Evolutionary conservation across 2,113 vertebrate genomes (phyloP).

Genomic region (Peromyscus leucopus): DNA sequence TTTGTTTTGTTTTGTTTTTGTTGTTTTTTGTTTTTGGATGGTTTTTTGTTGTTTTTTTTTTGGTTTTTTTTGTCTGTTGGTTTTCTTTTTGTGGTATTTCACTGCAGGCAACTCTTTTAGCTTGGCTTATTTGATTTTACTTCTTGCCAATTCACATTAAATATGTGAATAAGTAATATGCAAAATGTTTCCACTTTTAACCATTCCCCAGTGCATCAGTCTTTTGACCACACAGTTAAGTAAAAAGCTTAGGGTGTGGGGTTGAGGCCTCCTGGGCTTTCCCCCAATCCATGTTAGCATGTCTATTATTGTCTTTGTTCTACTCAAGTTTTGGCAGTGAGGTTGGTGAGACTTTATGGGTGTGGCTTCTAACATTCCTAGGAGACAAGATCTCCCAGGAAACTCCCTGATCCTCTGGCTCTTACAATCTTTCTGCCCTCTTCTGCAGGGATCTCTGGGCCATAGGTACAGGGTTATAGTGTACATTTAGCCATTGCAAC

Average conservation of each 20-base stretch:
- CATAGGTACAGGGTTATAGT: neutral
- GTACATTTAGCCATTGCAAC: neutral
- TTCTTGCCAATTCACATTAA: conserved; percentile 23
- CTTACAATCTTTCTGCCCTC: neutral
- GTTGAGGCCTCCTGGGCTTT: neutral
- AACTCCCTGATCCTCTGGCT: neutral
- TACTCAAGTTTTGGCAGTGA: neutral
- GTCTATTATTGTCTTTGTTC: neutral
- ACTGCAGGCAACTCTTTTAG: neutral
- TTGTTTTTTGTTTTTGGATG: no score
- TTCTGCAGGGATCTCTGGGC: neutral
- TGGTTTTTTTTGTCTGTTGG: neutral
- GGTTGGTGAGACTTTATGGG: neutral
- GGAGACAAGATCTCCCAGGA: neutral
- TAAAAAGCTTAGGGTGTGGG: neutral
- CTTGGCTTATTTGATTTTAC: conserved; percentile 32
- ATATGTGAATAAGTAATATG: neutral
- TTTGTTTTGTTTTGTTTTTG: neutral
- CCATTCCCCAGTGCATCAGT: neutral
- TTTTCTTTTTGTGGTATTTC: neutral
- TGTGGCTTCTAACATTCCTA: neutral
- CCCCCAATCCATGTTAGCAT: no score
- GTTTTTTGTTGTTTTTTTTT: no score
- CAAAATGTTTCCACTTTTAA: neutral
- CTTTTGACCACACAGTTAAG: conserved; percentile 3